These are phyloP conservation scores for Cistogaster globosa DNA, from an alignment of 2,888 invertebrate genomes.

Conservation along the genomic window DNA sequence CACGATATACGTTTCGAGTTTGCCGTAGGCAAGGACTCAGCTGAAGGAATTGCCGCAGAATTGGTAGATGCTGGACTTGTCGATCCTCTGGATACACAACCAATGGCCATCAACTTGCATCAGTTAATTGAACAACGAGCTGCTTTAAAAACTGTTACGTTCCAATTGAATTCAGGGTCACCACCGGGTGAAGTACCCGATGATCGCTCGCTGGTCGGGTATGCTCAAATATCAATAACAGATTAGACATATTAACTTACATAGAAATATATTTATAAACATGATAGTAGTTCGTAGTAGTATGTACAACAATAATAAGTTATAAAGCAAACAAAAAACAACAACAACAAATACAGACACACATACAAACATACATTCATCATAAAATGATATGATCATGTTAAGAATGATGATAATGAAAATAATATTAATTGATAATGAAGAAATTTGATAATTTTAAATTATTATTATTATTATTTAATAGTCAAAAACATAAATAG, in stretches of 20 bases:
- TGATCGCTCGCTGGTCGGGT: conserved; percentile 97
- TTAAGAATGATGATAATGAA: conserved; percentile 36
- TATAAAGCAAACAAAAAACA: conserved; percentile 22
- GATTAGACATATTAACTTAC: conserved; percentile 50
- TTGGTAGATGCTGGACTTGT: conserved; percentile 97
- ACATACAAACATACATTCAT: conserved; percentile 4
- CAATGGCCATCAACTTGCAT: conserved; percentile 96
- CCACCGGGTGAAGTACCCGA: conserved; percentile 92
- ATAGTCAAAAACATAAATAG: conserved; percentile 34
- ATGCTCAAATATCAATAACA: conserved; percentile 97
- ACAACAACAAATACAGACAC: neutral
- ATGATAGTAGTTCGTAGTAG: conserved; percentile 53
- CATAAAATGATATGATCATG: conserved; percentile 45
- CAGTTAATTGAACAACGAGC: conserved; percentile 91
- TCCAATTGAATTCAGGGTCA: conserved; percentile 90
- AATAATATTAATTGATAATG: conserved; percentile 9
- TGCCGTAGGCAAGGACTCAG: conserved; percentile 92
- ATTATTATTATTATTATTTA: conserved; percentile 58
- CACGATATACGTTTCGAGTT: conserved; percentile 99
- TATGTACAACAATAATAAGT: conserved; percentile 58
- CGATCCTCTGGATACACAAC: conserved; percentile 93
- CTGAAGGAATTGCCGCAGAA: conserved; percentile 97
- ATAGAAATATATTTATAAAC: conserved; percentile 44
- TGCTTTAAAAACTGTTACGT: conserved; percentile 90
- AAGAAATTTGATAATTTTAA: conserved; percentile 29